Conservation (phyloP, 2,797 vertebrate species). For the Anguilla megastoma region DNA sequence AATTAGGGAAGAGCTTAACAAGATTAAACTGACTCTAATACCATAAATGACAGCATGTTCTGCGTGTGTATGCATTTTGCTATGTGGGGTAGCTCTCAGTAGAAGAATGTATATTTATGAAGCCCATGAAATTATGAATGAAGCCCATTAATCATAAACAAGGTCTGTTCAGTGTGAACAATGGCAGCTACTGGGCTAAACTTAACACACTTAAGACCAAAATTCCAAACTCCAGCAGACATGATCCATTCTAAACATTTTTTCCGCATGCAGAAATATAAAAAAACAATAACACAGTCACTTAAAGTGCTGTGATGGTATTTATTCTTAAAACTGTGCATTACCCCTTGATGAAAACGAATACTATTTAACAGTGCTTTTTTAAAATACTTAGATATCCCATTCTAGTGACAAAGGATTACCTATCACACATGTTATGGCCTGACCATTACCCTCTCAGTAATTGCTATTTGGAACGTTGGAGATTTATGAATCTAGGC, state of each 20-base stretch:
- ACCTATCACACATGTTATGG: too few species aligned
- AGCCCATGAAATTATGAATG: constrained; percentile 24
- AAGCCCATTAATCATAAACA: constrained; percentile 28
- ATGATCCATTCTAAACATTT: background rate
- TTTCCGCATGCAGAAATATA: background rate
- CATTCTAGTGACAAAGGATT: too few species aligned
- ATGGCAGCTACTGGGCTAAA: constrained; percentile 19
- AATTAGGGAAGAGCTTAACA: constrained; percentile 9
- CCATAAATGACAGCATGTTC: constrained; percentile 14
- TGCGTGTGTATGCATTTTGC: background rate
- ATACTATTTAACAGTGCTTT: background rate
- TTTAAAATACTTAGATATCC: background rate
- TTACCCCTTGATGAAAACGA: background rate
- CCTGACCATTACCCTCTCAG: too few species aligned
- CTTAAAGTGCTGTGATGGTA: background rate
- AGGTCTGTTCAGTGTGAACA: constrained; percentile 10
- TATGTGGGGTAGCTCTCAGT: background rate
- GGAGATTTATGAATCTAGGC: too few species aligned
- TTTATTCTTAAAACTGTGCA: background rate
- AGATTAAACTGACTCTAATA: background rate
- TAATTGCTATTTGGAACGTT: too few species aligned
- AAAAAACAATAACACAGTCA: background rate
- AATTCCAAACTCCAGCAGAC: background rate
- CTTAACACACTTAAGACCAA: background rate
- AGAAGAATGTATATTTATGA: constrained; percentile 32